These are phyloP conservation scores for Ovibos moschatus DNA, from an alignment of 2,113 vertebrate genomes.

Conservation along the genomic window DNA sequence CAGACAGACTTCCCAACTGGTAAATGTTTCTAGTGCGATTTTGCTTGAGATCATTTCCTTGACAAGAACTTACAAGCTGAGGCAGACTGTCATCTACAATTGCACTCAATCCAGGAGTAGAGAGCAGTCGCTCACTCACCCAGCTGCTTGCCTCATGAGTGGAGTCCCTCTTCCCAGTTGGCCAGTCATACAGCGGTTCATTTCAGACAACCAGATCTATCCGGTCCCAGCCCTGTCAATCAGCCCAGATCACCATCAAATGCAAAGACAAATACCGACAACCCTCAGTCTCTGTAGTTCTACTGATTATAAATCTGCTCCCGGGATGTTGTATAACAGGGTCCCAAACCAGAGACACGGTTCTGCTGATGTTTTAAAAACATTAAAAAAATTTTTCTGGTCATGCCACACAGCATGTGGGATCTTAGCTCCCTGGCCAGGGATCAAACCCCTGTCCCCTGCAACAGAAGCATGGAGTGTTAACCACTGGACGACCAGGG, in stretches of 20 bases:
- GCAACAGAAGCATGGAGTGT: neutral
- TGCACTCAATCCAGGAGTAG: neutral
- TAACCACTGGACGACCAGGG: neutral
- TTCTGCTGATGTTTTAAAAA: neutral
- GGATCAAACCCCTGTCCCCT: neutral
- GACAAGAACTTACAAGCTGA: neutral
- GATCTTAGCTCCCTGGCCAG: neutral
- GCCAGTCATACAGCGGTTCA: neutral
- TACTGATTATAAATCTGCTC: neutral
- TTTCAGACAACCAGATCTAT: neutral
- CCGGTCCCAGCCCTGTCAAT: neutral
- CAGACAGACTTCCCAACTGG: neutral
- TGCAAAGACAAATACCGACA: neutral
- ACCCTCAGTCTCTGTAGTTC: neutral
- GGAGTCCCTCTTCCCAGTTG: neutral
- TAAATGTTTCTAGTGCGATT: neutral
- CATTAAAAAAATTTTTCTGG: neutral
- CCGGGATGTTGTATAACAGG: neutral
- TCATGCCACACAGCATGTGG: neutral
- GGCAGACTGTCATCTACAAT: neutral
- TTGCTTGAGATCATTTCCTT: neutral
- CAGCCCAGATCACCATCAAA: neutral
- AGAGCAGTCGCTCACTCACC: neutral
- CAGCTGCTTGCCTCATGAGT: neutral
- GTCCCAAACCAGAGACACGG: neutral